Conservation (phyloP, 2,888 invertebrate species). For the Hypercompe scribonia region DNA sequence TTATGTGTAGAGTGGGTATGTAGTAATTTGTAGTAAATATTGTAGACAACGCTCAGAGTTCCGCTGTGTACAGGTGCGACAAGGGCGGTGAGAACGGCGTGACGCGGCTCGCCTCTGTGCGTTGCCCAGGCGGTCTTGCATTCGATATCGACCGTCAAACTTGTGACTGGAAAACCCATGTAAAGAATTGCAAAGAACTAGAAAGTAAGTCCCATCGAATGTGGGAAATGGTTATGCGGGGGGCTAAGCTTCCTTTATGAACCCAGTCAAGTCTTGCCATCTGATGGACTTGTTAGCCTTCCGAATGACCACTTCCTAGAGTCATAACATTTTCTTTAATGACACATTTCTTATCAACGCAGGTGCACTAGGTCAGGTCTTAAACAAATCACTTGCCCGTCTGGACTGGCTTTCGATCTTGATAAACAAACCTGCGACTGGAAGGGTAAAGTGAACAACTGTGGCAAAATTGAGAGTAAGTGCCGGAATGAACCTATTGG, state of each 20-base stretch:
- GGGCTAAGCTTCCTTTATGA: conserved; percentile 74
- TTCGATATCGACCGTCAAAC: conserved; percentile 98
- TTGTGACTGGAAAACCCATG: conserved; percentile 98
- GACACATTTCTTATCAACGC: conserved; percentile 86
- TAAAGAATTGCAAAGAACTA: conserved; percentile 97
- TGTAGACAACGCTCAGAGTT: conserved; percentile 58
- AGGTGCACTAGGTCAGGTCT: conserved; percentile 98
- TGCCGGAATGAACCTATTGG: conserved; percentile 85
- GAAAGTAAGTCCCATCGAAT: conserved; percentile 93
- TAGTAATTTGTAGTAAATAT: not conserved
- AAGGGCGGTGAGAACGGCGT: conserved; percentile 95
- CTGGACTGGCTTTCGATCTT: conserved; percentile 98
- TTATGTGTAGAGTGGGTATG: conserved; percentile 10
- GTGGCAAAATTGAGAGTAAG: conserved; percentile 99
- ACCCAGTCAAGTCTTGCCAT: conserved; percentile 57
- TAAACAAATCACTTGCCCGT: conserved; percentile 98
- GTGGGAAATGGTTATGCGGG: conserved; percentile 79
- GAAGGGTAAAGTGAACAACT: conserved; percentile 99
- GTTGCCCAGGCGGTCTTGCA: conserved; percentile 95
- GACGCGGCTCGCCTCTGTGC: conserved; percentile 94
- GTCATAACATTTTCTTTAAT: conserved; percentile 74
- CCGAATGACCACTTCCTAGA: conserved; percentile 79
- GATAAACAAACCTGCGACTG: conserved; percentile 99
- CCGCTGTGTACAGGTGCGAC: conserved; percentile 93
- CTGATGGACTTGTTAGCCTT: conserved; percentile 69